Evolutionary conservation across 2,797 vertebrate genomes (phyloP).

Genomic region (Dendrocincla tyrannina): DNA sequence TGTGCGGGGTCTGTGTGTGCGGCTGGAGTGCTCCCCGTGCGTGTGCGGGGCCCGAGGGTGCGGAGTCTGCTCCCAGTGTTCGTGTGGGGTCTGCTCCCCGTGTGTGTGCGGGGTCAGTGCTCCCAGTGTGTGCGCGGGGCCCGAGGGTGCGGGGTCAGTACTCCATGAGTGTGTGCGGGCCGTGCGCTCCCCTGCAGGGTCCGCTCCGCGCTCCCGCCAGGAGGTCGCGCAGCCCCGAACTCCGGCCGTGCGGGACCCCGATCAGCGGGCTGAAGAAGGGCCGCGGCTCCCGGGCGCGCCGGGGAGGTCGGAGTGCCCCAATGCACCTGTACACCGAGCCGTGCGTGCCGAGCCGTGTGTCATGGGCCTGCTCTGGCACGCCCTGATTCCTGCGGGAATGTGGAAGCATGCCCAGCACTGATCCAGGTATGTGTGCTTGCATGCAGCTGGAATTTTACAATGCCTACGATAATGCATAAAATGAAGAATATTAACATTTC

Average conservation of each 20-base stretch:
- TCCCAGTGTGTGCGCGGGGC: background rate
- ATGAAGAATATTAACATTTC: background rate
- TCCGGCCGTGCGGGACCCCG: no score
- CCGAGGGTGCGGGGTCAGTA: background rate
- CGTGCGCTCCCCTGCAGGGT: no score
- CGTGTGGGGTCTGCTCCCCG: background rate
- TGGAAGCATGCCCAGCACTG: accelerated
- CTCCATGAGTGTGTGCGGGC: background rate
- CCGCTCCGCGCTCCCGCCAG: background rate
- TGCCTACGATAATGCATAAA: accelerated
- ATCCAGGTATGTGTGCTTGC: background rate
- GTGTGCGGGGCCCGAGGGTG: background rate
- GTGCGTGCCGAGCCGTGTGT: accelerated
- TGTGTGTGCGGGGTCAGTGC: background rate
- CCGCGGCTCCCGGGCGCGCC: no score
- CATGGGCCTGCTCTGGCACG: accelerated
- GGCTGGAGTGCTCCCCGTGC: no score
- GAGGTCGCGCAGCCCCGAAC: no score
- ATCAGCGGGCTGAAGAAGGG: no score
- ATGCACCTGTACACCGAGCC: accelerated
- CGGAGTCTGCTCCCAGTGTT: background rate
- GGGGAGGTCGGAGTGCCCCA: background rate
- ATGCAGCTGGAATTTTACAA: accelerated
- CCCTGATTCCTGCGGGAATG: accelerated
- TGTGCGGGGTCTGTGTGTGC: background rate